Base-by-base conservation (phyloP, 2,888 invertebrate species). In the Apantesis nais region DNA sequence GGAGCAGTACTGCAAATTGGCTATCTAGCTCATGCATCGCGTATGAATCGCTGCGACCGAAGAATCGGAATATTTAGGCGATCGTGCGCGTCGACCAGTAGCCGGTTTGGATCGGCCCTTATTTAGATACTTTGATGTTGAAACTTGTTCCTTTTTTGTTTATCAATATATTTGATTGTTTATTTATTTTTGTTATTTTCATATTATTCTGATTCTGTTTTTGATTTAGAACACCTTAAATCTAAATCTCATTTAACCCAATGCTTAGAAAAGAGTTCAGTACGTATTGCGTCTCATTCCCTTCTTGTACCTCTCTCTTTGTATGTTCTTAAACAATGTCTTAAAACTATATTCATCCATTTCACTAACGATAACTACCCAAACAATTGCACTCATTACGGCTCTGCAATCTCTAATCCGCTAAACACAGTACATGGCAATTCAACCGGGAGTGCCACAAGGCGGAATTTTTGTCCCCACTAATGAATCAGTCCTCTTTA, bases 21-120 rank as follows among this genome's bases (percentile, higher is more conserved):
- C 91, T 93, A 93, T 93, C 93, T 86, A 73, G 83, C 76, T 86
- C 90, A 91, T 91, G 92, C 90, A 93, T 93, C 92, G 88, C 86
- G 83, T 88, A 89, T 88, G 91, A 84, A 85, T 84, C 82, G 85
- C 74, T 74, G 78, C 79, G 80, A 80, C 80, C 79, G 76, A 74
- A 76, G 83, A 82, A 85, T 85, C 85, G 82, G 88, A 86, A 90
- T 90, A 90, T 90, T 90, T 89, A 89, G 89, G 80, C 85, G 87
- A 86, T 90, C 90, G 91, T 90, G 91, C 84, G 83, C 85, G 78
- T 78, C 83, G 73, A 65, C 62, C 85, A 74, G 88, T 86, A 86
- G 87, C 87, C 72, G 72, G 86, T 86, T 78, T 88, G 85, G 73
- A 81, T 74, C 81, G 81, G 78, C 79, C 90, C 91, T 90, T 91